Evolutionary conservation across 2,797 vertebrate genomes (phyloP).

Genomic region (Silurus lanzhouensis): DNA sequence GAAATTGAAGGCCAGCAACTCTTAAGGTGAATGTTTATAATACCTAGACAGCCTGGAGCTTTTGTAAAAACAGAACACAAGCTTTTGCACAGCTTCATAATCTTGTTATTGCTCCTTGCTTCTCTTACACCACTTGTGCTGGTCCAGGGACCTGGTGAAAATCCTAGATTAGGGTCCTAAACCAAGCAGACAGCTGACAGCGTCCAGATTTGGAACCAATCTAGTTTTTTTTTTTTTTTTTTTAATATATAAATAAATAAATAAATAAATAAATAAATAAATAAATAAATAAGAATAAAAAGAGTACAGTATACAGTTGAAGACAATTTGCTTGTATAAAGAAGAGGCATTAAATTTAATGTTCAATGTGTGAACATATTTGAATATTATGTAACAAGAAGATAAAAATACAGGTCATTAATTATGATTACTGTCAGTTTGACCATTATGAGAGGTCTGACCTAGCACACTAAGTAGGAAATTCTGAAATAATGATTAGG

Average conservation of each 20-base stretch:
- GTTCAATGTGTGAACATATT: no score
- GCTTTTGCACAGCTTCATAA: conserved; percentile 35
- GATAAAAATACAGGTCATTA: not conserved
- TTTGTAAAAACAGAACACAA: conserved; percentile 35
- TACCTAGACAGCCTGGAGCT: conserved; percentile 30
- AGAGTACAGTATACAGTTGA: no score
- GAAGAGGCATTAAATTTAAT: not conserved
- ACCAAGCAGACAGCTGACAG: conserved; percentile 3
- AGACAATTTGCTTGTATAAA: not conserved
- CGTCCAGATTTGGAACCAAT: not conserved
- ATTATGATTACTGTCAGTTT: not conserved
- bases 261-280: no score
- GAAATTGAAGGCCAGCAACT: conserved; percentile 21
- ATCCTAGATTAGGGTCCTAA: not conserved
- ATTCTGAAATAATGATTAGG: not conserved
- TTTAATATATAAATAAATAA: no score
- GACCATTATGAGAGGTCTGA: not conserved
- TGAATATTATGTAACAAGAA: not conserved
- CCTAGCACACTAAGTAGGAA: not conserved
- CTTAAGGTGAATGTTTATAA: conserved; percentile 5
- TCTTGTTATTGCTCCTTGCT: conserved; percentile 32
- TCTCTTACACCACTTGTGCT: not conserved
- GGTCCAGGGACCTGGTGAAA: not conserved
- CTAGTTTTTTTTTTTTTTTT: not conserved
- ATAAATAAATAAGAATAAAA: no score